Evolutionary conservation across 2,797 vertebrate species (phyloP).

Genomic region (Morus bassanus): DNA sequence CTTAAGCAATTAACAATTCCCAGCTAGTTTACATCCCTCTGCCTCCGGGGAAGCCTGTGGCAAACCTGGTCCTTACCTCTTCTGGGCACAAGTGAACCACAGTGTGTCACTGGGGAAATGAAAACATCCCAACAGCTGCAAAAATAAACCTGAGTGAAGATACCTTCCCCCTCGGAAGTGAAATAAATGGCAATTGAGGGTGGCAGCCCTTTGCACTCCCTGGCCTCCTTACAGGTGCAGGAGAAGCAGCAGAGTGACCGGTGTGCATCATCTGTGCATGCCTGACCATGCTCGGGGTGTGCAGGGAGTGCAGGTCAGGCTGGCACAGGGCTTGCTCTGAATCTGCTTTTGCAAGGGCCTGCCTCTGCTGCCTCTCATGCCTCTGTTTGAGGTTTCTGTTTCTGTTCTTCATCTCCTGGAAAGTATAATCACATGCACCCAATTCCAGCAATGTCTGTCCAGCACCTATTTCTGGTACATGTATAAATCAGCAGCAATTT

Average conservation of each 20-base stretch:
- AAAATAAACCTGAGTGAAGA: neutral
- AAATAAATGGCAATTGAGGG: neutral
- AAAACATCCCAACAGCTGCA: neutral
- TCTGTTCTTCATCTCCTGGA: neutral
- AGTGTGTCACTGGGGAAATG: neutral
- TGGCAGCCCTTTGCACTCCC: neutral
- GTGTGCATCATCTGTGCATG: neutral
- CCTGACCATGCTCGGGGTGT: accelerated
- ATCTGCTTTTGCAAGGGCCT: neutral
- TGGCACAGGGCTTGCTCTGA: neutral
- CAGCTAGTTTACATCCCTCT: neutral
- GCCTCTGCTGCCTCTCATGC: neutral
- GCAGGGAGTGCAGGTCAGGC: neutral
- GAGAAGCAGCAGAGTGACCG: neutral
- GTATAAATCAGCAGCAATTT: neutral
- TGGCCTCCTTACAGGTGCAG: neutral
- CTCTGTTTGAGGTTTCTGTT: neutral
- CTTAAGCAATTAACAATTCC: neutral
- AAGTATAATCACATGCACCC: neutral
- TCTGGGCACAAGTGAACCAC: neutral
- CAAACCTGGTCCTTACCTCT: neutral
- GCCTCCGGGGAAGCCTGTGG: neutral
- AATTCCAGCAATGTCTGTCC: neutral
- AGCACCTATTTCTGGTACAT: neutral
- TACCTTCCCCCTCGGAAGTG: neutral